A percentile compares a stretch with the other conserved stretches of the same genome.
These are phyloP conservation scores for Thysanoteuthis rhombus DNA, from an alignment of 2,888 invertebrate genomes.

Conservation along the genomic window DNA sequence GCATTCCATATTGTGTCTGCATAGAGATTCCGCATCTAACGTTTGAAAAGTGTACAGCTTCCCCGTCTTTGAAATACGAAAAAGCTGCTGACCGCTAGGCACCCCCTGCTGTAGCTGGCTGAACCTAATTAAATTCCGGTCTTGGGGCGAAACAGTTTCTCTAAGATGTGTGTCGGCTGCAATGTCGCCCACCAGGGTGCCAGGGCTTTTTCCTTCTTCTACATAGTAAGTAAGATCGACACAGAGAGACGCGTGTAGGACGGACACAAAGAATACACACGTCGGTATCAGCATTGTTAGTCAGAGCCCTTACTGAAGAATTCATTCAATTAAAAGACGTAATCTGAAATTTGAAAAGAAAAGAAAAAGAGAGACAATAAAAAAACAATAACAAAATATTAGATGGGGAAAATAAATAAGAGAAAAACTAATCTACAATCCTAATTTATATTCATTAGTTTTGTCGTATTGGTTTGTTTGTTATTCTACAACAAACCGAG, in stretches of 20 bases:
- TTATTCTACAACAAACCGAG: background rate
- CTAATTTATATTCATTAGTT: slow-evolving; percentile 12
- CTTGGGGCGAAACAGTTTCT: background rate
- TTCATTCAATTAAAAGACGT: background rate
- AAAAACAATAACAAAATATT: background rate
- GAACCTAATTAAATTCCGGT: background rate
- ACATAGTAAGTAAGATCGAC: background rate
- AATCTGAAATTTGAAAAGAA: background rate
- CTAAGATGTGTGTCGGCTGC: background rate
- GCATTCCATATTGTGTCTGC: background rate
- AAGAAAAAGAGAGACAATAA: background rate
- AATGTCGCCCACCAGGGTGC: background rate
- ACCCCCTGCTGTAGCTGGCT: background rate
- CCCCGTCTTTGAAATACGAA: background rate
- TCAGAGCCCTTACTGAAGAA: background rate
- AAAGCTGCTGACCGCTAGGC: background rate
- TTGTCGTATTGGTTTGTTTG: background rate
- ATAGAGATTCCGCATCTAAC: background rate
- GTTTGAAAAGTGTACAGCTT: background rate
- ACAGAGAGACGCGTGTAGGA: background rate
- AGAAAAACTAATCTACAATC: background rate
- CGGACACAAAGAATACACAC: background rate
- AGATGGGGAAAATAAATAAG: background rate
- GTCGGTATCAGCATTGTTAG: background rate
- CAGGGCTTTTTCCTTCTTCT: background rate